phyloP scores from a whole-genome alignment of 2,113 vertebrate species.

The Protomyctophum bolini region DNA sequence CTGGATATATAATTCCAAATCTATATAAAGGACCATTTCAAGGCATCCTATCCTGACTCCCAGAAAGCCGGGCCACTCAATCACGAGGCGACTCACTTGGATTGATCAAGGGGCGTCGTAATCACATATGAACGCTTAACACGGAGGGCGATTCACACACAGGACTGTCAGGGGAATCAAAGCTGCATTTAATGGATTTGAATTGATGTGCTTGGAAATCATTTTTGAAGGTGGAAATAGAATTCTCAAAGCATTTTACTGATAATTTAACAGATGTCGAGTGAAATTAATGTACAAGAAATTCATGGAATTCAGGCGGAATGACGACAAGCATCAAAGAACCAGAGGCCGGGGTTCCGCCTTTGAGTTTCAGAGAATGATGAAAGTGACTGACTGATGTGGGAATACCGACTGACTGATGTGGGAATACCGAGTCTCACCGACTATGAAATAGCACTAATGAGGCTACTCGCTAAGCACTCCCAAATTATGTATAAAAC shows the following conservation, averaged over 20 bases:
- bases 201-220: conserved; percentile 61
- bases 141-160: conserved; percentile 35
- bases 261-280: conserved; percentile 62
- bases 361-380: conserved; percentile 26
- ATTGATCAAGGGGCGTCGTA: conserved; percentile 71
- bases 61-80: conserved; percentile 52
- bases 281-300: conserved; percentile 51
- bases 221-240: conserved; percentile 60
- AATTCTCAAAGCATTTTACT: conserved; percentile 61
- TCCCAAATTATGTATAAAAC: conserved; percentile 38
- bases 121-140: conserved; percentile 67
- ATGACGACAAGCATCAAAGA: conserved; percentile 16
- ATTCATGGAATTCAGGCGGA: conserved; percentile 27
- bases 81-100: conserved; percentile 65
- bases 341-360: conserved; percentile 19
- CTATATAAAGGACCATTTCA: conserved; percentile 77
- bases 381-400: conserved; percentile 28
- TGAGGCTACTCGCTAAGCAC: conserved; percentile 40
- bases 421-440: conserved; percentile 32
- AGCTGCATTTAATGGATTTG: conserved; percentile 65
- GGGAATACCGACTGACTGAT: conserved; percentile 26
- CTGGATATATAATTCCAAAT: conserved; percentile 67
- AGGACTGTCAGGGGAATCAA: conserved; percentile 54
- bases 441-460: conserved; percentile 48
- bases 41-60: conserved; percentile 43